Base-by-base conservation (phyloP, 2,888 invertebrate genomes). In the Sabatieria punctata region DNA sequence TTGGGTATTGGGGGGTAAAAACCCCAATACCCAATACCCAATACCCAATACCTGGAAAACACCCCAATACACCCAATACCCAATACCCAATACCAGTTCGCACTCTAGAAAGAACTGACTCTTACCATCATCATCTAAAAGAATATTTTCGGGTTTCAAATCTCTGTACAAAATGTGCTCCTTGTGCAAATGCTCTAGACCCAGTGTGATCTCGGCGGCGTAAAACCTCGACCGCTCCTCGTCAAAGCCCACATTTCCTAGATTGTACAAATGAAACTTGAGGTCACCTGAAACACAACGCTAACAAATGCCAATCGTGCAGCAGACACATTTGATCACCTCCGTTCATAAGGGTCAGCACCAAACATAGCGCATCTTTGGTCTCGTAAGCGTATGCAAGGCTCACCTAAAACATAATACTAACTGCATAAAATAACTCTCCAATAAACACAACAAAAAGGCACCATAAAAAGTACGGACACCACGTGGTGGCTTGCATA, bases 61-160 rank as follows among this genome's bases (percentile, higher is more conserved):
- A n/a, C n/a, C n/a, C n/a, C n/a, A n/a, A n/a, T n/a, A n/a, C n/a
- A n/a, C n/a, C n/a, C n/a, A n/a, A n/a, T n/a, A n/a, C n/a, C n/a
- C n/a, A n/a, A n/a, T n/a, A n/a, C n/a, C n/a, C n/a, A n/a, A n/a
- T n/a, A n/a, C n/a, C n/a, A n/a, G n/a, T n/a, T n/a, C n/a, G n/a
- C n/a, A n/a, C n/a, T n/a, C n/a, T n/a, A n/a, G n/a, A 97, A 91
- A 72, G 97, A 97, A 72, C 97, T 97, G 71, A 97, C 97, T 51
- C 65, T 57, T 55, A 70, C 73, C 97, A 65, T 83, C 82, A 71
- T 97, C 95, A 69, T 97, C 97, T 48, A 99, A 73, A 33, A 97
- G 73, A 58, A 99, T 97, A 71, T 97, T 97, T 72, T 97, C 97
- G 18, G 97, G 97, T 67, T 97, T 97, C 68, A 95, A 84, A 68